These are phyloP conservation scores for Schizopygopsis malacanthus DNA, from an alignment of 2,797 vertebrate species.

Conservation along the genomic window DNA sequence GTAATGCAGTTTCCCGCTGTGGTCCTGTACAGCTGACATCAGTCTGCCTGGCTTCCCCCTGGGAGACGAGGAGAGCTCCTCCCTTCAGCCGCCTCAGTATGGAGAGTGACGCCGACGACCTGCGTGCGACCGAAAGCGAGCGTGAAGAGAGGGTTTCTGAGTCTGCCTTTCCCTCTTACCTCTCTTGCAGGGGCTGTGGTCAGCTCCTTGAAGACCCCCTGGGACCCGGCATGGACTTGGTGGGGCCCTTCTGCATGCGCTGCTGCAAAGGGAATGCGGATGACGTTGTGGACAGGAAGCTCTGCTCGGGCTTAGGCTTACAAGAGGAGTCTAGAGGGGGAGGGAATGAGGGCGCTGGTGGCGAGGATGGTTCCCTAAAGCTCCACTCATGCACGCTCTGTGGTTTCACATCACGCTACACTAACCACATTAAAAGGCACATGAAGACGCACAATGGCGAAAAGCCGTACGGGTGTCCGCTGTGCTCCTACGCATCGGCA, in stretches of 20 bases:
- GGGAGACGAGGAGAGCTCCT: conserved; percentile 89
- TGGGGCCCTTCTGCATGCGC: conserved; percentile 78
- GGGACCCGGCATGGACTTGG: conserved; percentile 83
- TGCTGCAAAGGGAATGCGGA: conserved; percentile 76
- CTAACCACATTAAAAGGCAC: conserved; percentile 97
- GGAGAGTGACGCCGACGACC: conserved; percentile 87
- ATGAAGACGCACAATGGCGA: conserved; percentile 99
- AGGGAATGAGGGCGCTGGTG: conserved; percentile 54
- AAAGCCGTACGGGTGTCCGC: conserved; percentile 93
- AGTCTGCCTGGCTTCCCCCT: conserved; percentile 86
- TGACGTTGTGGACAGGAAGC: conserved; percentile 63
- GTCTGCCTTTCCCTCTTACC: conserved; percentile 75
- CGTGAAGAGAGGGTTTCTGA: conserved; percentile 64
- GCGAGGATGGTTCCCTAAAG: conserved; percentile 72
- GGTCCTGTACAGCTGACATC: conserved; percentile 87
- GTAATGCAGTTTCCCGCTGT: conserved; percentile 58
- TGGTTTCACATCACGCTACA: conserved; percentile 95
- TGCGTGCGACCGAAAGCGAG: conserved; percentile 73
- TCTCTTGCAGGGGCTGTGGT: conserved; percentile 87
- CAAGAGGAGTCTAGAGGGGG: conserved; percentile 50
- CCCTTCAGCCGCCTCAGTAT: conserved; percentile 86
- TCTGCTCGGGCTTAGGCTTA: conserved; percentile 60
- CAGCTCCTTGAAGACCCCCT: conserved; percentile 81
- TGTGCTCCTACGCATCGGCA: conserved; percentile 94
- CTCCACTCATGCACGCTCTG: conserved; percentile 93